Conservation (phyloP, 2,113 vertebrate genomes). For the Rhizomys pruinosus region DNA sequence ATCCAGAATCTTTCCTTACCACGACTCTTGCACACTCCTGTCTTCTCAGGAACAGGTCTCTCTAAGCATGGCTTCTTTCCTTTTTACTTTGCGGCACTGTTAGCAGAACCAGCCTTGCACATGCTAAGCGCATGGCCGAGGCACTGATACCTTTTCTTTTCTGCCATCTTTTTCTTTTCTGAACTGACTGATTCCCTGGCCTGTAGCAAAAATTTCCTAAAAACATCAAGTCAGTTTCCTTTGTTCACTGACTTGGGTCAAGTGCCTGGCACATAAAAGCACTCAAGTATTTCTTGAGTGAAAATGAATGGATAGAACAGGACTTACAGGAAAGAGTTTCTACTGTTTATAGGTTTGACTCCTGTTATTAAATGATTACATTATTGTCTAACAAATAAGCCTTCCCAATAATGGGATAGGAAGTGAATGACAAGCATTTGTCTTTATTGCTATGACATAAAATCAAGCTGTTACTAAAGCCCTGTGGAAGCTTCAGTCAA, state of each 20-base stretch:
- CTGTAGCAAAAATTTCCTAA: constrained; percentile 49
- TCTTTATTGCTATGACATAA: constrained; percentile 24
- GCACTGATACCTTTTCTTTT: no score
- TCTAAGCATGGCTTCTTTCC: background rate
- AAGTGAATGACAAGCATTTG: background rate
- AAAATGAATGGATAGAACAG: constrained; percentile 29
- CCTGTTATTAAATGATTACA: constrained; percentile 37
- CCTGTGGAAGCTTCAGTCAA: background rate
- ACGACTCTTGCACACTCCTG: background rate
- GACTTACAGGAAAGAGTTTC: background rate
- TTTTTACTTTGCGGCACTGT: background rate
- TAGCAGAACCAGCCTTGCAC: background rate
- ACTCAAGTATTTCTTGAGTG: background rate
- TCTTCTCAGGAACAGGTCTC: background rate
- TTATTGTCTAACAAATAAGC: constrained; percentile 35
- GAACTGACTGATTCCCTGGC: background rate
- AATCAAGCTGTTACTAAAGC: constrained; percentile 38
- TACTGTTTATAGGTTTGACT: constrained; percentile 31
- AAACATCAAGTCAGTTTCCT: background rate
- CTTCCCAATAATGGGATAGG: constrained; percentile 3
- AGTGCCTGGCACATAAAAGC: background rate
- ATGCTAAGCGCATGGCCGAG: background rate
- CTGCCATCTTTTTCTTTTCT: background rate
- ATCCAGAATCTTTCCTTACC: background rate
- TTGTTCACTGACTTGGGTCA: background rate